A percentile compares a stretch with the other conserved stretches of the same genome.
Evolutionary conservation across 2,797 vertebrate genomes (phyloP).

Genomic region (Chrysolophus pictus): DNA sequence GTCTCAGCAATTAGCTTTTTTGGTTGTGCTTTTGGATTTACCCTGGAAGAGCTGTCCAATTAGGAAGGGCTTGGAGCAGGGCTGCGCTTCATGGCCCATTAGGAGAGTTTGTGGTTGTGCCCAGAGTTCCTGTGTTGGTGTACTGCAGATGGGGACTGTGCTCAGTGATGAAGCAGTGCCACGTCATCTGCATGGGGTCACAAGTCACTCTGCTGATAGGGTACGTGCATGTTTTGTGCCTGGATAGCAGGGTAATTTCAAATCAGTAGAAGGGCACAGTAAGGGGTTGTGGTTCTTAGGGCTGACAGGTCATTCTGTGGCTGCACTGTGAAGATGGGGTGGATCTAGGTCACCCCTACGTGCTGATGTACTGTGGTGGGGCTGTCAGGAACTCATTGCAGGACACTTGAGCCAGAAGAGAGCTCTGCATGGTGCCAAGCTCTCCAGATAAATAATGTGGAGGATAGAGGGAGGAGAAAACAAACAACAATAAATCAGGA

Average conservation of each 20-base stretch:
- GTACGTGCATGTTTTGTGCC: not conserved
- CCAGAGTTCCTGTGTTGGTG: not conserved
- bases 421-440: not conserved
- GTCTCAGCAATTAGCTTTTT: not conserved
- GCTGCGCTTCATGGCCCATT: not conserved
- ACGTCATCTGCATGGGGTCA: not conserved
- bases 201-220: not conserved
- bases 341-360: not conserved
- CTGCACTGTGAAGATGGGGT: not conserved
- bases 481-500: not conserved
- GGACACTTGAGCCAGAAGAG: not conserved
- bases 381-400: not conserved
- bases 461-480: not conserved
- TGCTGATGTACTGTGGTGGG: not conserved
- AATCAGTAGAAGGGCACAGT: not conserved
- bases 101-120: not conserved
- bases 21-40: constrained; percentile 13
- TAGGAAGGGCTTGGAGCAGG: not conserved
- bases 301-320: not conserved
- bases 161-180: rapidly evolving
- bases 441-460: not conserved
- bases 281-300: not conserved
- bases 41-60: not conserved
- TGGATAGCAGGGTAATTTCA: not conserved
- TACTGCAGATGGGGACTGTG: not conserved